Conservation (phyloP, 2,888 invertebrate species). For the Apamea crenata region DNA sequence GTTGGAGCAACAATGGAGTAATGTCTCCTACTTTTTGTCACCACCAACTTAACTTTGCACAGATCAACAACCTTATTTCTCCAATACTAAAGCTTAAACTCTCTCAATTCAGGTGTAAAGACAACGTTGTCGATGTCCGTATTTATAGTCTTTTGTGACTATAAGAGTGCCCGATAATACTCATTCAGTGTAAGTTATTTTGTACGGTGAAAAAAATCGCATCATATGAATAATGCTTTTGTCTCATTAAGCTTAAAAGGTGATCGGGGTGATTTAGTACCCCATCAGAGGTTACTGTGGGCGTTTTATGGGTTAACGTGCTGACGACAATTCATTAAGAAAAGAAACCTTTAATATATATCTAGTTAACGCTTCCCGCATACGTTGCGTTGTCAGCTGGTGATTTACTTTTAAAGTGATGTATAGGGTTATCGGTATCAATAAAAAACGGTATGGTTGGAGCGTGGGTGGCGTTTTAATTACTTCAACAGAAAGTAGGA, state of each 20-base stretch:
- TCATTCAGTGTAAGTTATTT: constrained; percentile 86
- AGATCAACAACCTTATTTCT: constrained; percentile 18
- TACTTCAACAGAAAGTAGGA: constrained; percentile 14
- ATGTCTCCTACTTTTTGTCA: constrained; percentile 73
- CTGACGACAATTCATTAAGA: constrained; percentile 72
- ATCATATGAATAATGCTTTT: constrained; percentile 84
- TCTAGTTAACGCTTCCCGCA: constrained; percentile 56
- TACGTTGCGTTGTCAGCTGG: constrained; percentile 26
- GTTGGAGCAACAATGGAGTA: constrained; percentile 74
- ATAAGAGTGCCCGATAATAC: constrained; percentile 83
- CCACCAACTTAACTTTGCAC: constrained; percentile 36
- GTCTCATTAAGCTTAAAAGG: constrained; percentile 88
- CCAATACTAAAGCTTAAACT: not conserved
- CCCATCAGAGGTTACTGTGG: constrained; percentile 73
- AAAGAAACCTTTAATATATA: constrained; percentile 57
- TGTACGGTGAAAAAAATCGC: constrained; percentile 77
- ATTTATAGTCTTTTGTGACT: constrained; percentile 85
- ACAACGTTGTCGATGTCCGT: constrained; percentile 60
- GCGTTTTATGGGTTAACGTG: constrained; percentile 69
- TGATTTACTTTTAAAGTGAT: constrained; percentile 53
- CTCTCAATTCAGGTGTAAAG: not conserved
- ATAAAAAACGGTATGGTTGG: constrained; percentile 7
- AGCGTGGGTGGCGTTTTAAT: constrained; percentile 42
- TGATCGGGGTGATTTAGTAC: constrained; percentile 80
- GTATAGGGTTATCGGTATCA: constrained; percentile 16